Conservation (phyloP, 2,888 invertebrate genomes). For the Calephelis perditalis region DNA sequence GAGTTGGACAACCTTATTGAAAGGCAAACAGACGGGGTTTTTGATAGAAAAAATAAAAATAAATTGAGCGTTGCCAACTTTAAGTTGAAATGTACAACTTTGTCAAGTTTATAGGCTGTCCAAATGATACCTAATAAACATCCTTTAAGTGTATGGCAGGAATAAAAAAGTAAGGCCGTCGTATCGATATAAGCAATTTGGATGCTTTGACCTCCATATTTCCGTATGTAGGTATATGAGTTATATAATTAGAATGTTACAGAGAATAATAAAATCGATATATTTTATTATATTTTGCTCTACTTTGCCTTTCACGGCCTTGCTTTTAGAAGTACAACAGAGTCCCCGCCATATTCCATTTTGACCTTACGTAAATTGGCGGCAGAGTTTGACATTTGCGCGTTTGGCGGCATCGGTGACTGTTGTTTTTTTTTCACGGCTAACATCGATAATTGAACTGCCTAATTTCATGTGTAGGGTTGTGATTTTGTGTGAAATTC, state of each 20-base stretch:
- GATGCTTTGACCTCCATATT: background rate
- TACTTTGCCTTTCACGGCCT: conserved; percentile 4
- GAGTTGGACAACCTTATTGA: too few relatives aligned
- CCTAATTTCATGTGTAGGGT: background rate
- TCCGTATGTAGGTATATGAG: background rate
- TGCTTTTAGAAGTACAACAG: background rate
- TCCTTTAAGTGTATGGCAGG: too few relatives aligned
- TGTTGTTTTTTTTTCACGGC: conserved; percentile 3
- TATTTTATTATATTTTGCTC: background rate
- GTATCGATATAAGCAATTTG: background rate
- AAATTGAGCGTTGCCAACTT: too few relatives aligned
- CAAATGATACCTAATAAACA: too few relatives aligned
- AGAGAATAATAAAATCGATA: background rate
- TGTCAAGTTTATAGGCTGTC: too few relatives aligned
- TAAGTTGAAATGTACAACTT: too few relatives aligned
- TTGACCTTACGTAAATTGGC: conserved; percentile 11
- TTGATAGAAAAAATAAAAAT: too few relatives aligned
- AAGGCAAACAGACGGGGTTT: too few relatives aligned
- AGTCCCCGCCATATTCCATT: conserved; percentile 7
- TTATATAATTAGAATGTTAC: conserved; percentile 1
- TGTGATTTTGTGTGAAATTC: background rate
- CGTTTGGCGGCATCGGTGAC: conserved; percentile 47
- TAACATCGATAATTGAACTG: background rate
- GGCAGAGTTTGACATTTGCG: conserved; percentile 55
- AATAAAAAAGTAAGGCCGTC: too few relatives aligned